These are phyloP conservation scores for Acleris cristana DNA, from an alignment of 2,888 invertebrate genomes.

Conservation along the genomic window DNA sequence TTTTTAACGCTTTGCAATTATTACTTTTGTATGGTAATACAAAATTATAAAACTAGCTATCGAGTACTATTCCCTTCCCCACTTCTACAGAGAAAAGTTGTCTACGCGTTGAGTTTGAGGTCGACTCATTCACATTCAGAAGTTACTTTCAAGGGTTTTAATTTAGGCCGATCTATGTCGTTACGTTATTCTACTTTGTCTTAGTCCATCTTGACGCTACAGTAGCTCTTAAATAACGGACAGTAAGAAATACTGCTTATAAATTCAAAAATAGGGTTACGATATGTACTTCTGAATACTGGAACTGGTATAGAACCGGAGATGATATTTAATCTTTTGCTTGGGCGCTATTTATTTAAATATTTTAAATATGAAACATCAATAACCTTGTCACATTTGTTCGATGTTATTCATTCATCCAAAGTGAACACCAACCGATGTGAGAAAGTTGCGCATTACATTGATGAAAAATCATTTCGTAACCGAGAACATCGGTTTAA, in stretches of 20 bases:
- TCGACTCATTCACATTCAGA: slow-evolving; percentile 56
- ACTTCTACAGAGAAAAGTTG: slow-evolving; percentile 61
- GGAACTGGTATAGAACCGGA: no score
- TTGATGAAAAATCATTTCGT: slow-evolving; percentile 29
- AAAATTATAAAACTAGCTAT: slow-evolving; percentile 22
- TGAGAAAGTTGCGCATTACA: slow-evolving; percentile 35
- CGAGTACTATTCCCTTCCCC: slow-evolving; percentile 41
- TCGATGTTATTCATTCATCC: slow-evolving; percentile 15
- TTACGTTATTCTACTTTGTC: slow-evolving; percentile 17
- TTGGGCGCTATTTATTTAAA: background rate
- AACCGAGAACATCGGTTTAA: slow-evolving; percentile 25
- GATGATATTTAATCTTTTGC: background rate
- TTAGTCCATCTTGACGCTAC: no score
- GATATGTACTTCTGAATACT: no score
- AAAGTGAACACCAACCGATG: slow-evolving; percentile 19
- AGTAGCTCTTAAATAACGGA: no score
- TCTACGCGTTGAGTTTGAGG: slow-evolving; percentile 54
- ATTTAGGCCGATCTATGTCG: slow-evolving; percentile 39
- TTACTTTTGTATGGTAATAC: slow-evolving; percentile 33
- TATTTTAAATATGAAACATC: no score
- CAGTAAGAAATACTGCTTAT: no score
- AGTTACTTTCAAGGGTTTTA: slow-evolving; percentile 56
- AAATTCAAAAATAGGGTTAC: no score
- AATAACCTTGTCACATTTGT: background rate
- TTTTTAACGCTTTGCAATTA: slow-evolving; percentile 44